Evolutionary conservation across 2,888 invertebrate species (phyloP), one percentile per base, ranked within the genome.

Genomic region (Eupelmus urozonus): DNA sequence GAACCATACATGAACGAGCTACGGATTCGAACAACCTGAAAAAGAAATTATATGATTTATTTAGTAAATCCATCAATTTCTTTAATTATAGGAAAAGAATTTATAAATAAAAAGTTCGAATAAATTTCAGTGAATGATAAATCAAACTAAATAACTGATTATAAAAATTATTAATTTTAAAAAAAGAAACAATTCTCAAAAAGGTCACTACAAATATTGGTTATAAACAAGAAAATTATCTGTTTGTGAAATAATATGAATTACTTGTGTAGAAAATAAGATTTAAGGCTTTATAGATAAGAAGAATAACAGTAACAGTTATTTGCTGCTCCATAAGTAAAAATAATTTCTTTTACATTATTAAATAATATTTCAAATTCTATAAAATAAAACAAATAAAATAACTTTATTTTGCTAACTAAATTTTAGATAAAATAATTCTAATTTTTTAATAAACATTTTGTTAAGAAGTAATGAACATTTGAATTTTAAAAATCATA

Each of bases 1-100:
- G 95, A 53, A 95, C 95, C 93, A 97, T 96, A 91, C 98, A 98
- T 0, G 98, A 98, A 81, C 97, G 93, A 25, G 98, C 98, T 82
- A 98, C 98, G 1, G 97, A 98, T 88, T 98, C 98, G 90, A 98
- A 98, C 87, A 98, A 92, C 88, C 97, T 97, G 90, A 60, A 91
- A 91, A 81, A 74, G 57, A 63, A 51, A 77, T 57, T 34, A 53
- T 55, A 40, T 0, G 27, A 82, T 45, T 73, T n/a, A 70, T 55
- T 65, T 75, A 59, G 0, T 73, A 40, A 25, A 45, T 40, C n/a
- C n/a, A n/a, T n/a, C n/a, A n/a, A n/a, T n/a, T n/a, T n/a, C n/a
- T n/a, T n/a, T n/a, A n/a, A n/a, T n/a, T n/a, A n/a, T n/a, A n/a
- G n/a, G n/a, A n/a, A 11, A 29, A 62, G 59, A 49, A 60, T 49